Conservation (phyloP, 1,140 invertebrate genomes). For the Plodia interpunctella region DNA sequence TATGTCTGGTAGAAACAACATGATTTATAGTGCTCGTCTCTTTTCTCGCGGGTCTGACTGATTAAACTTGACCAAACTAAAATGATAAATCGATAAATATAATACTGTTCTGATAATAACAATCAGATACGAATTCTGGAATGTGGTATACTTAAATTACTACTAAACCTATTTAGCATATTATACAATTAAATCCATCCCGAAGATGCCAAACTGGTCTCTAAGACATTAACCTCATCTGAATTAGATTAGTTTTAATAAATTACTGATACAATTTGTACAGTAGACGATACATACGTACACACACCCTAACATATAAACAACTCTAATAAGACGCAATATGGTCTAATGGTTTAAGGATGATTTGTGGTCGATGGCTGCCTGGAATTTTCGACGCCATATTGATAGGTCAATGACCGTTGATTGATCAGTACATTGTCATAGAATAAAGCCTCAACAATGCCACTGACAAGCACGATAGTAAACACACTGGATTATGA, state of each 20-base stretch:
- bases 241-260: slow-evolving; percentile 2
- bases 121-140: too few species aligned
- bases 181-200: neutral
- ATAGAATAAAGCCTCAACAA: neutral
- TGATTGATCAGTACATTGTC: slow-evolving; percentile 7
- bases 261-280: neutral
- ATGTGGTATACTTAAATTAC: too few species aligned
- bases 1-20: too few species aligned
- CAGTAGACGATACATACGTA: neutral
- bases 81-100: too few species aligned
- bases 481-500: neutral
- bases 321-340: neutral
- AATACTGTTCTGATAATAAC: too few species aligned
- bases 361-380: neutral
- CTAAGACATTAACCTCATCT: neutral
- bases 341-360: neutral
- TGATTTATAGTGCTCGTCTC: too few species aligned
- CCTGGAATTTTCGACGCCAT: slow-evolving; percentile 1
- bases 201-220: neutral
- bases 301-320: neutral
- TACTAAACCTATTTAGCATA: too few species aligned
- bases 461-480: neutral
- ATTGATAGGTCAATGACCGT: slow-evolving; percentile 2
- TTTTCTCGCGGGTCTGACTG: too few species aligned
- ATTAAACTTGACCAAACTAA: too few species aligned